phyloP scores from a whole-genome alignment of 2,888 invertebrate genomes.

The Nomada lathburiana region DNA sequence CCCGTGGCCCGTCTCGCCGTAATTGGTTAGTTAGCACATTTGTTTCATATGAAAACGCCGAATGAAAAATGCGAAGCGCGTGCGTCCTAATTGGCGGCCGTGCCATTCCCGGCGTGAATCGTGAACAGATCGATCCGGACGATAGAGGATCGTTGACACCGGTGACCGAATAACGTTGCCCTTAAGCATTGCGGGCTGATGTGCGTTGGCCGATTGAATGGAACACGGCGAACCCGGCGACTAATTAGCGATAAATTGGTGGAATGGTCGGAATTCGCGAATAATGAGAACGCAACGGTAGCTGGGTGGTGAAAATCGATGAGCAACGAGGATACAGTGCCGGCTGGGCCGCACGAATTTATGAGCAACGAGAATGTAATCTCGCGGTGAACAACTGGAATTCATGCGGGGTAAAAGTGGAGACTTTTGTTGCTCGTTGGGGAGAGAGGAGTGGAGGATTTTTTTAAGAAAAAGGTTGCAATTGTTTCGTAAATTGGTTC shows the following conservation, averaged over 20 bases:
- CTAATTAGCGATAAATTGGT: conserved; percentile 17
- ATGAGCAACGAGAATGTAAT: not conserved
- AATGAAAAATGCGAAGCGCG: conserved; percentile 75
- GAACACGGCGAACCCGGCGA: not conserved
- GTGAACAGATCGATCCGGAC: conserved; percentile 62
- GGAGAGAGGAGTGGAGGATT: no score
- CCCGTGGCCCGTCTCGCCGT: conserved; percentile 64
- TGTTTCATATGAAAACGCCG: conserved; percentile 70
- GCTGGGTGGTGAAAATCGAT: not conserved
- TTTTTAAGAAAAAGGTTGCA: no score
- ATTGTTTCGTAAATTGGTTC: no score
- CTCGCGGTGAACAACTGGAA: not conserved
- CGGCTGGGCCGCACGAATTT: not conserved
- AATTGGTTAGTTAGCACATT: conserved; percentile 80
- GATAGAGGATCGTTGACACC: conserved; percentile 68
- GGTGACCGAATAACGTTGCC: conserved; percentile 69
- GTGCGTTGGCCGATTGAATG: conserved; percentile 4
- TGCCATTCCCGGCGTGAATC: conserved; percentile 52
- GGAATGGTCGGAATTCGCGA: not conserved
- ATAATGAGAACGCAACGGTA: not conserved
- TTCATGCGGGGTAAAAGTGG: not conserved
- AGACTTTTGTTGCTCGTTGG: no score
- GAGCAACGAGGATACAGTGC: not conserved
- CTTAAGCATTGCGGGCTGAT: conserved; percentile 19
- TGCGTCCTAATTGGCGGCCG: conserved; percentile 74